Conservation (phyloP, 2,888 invertebrate genomes). For the Marronus borbonicus region DNA sequence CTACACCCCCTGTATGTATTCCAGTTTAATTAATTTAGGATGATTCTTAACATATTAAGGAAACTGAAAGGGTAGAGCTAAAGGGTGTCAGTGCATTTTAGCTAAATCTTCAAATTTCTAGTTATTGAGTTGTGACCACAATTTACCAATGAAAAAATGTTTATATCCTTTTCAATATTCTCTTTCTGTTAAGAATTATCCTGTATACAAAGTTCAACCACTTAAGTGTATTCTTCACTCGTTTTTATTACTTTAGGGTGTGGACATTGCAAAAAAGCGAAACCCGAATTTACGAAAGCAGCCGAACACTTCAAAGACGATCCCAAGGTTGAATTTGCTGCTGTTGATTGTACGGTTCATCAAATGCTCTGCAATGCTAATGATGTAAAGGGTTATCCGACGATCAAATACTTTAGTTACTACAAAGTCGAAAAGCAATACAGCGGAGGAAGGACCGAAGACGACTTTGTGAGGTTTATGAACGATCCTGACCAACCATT, state of each 20-base stretch:
- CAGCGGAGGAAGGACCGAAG: constrained; percentile 82
- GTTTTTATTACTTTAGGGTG: constrained; percentile 78
- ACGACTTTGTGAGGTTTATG: constrained; percentile 80
- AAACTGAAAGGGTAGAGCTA: no score
- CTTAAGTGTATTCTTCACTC: no score
- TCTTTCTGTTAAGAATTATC: no score
- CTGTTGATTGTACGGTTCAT: constrained; percentile 84
- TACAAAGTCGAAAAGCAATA: constrained; percentile 81
- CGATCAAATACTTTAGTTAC: constrained; percentile 88
- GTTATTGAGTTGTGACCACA: no score
- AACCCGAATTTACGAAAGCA: constrained; percentile 85
- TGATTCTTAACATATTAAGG: not conserved
- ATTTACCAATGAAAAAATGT: no score
- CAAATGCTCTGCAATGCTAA: constrained; percentile 79
- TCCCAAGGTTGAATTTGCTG: constrained; percentile 84
- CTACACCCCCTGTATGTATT: constrained; percentile 90
- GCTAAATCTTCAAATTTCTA: no score
- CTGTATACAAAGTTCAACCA: no score
- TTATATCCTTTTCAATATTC: no score
- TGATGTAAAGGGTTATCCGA: constrained; percentile 88
- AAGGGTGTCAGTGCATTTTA: no score
- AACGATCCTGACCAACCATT: constrained; percentile 70
- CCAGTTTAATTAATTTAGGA: not conserved
- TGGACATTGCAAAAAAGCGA: constrained; percentile 90
- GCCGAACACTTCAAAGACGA: constrained; percentile 84